A percentile compares a stretch with the other conserved stretches of the same genome.
phyloP scores from a whole-genome alignment of 2,888 invertebrate genomes.

The Chloroclystis v-ata region DNA sequence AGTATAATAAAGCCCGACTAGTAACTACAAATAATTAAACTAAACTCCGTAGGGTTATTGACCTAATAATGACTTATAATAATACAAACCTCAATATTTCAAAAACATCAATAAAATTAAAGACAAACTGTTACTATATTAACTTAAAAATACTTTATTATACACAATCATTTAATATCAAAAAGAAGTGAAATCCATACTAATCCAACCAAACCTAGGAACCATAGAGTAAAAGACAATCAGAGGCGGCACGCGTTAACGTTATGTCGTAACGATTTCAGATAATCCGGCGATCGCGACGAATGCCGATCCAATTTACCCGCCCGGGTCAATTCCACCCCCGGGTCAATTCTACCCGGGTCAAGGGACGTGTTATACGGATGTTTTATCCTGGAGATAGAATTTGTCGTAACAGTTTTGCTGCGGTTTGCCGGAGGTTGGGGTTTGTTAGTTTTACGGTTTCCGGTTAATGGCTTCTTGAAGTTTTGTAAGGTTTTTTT shows the following conservation, averaged over 20 bases:
- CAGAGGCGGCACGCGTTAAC: slow-evolving; percentile 45
- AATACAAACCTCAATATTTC: no score
- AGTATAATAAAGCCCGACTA: no score
- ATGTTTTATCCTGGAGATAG: slow-evolving; percentile 28
- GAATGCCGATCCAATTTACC: slow-evolving; percentile 52
- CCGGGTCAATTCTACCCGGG: slow-evolving; percentile 15
- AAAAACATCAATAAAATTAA: no score
- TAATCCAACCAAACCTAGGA: slow-evolving; percentile 20
- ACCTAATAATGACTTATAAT: no score
- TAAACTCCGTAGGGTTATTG: no score
- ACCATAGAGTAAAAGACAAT: slow-evolving; percentile 46
- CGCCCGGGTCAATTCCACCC: slow-evolving; percentile 20
- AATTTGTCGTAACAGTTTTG: slow-evolving; percentile 28
- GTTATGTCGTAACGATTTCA: slow-evolving; percentile 39
- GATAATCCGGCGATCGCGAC: slow-evolving; percentile 39
- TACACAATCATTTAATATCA: no score
- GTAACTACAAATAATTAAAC: no score
- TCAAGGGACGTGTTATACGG: slow-evolving; percentile 25
- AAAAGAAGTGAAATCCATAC: neutral
- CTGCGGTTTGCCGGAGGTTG: slow-evolving; percentile 20
- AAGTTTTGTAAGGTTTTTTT: no score
- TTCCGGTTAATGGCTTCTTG: no score
- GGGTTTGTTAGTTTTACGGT: slow-evolving; percentile 7
- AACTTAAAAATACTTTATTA: no score
- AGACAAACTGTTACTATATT: no score